A percentile compares a stretch with the other conserved stretches of the same genome.
Conservation (phyloP, 2,797 vertebrate genomes). For the Phoxinus dragarum region DNA sequence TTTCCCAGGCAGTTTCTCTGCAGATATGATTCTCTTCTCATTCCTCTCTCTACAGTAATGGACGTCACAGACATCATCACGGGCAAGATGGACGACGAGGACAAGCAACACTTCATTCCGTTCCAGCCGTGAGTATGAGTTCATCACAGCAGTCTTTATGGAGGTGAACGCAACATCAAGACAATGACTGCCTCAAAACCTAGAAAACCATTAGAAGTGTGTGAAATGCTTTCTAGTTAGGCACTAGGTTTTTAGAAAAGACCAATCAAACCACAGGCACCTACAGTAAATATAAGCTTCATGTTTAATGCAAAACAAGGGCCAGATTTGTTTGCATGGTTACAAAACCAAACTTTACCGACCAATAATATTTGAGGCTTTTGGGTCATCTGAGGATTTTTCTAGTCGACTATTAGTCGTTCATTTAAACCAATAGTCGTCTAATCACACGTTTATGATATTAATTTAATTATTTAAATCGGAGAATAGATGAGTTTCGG, state of each 20-base stretch:
- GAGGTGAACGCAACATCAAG: background rate
- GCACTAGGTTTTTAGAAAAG: background rate
- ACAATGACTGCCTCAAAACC: background rate
- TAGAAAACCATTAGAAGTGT: too few species aligned
- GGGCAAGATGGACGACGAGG: constrained; percentile 96
- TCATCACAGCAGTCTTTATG: background rate
- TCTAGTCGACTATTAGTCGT: background rate
- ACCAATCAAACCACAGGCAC: background rate
- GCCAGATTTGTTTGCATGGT: too few species aligned
- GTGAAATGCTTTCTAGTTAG: background rate
- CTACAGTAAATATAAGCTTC: background rate
- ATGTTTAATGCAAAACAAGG: background rate
- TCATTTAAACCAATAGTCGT: too few species aligned
- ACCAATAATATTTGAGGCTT: too few species aligned
- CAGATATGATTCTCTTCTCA: constrained; percentile 21
- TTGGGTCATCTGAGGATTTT: background rate
- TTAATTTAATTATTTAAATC: background rate
- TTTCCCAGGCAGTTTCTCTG: background rate
- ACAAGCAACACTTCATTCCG: constrained; percentile 99
- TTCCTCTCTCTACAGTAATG: constrained; percentile 86
- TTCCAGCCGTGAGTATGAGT: constrained; percentile 95
- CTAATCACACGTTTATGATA: background rate
- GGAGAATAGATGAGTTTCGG: background rate
- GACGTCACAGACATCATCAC: constrained; percentile 98
- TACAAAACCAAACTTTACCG: too few species aligned